Evolutionary conservation across 2,888 invertebrate species (phyloP).

Genomic region (Petrolisthes manimaculis): DNA sequence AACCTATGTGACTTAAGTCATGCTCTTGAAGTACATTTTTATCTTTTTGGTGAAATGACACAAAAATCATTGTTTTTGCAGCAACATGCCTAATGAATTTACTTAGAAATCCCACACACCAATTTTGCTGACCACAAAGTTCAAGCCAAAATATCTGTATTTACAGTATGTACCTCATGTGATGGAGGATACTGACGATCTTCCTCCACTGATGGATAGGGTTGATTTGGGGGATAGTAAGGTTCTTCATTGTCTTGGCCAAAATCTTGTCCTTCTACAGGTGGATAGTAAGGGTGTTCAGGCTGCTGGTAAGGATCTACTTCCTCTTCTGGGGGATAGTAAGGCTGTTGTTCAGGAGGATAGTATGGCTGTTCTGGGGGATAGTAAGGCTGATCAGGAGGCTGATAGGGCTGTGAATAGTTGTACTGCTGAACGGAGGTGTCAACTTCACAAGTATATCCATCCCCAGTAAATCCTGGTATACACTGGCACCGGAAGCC

Average conservation of each 20-base stretch:
- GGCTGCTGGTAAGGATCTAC: slow-evolving; percentile 9
- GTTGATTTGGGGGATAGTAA: neutral
- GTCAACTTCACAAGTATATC: slow-evolving; percentile 68
- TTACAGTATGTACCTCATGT: too few species aligned
- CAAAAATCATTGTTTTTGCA: too few species aligned
- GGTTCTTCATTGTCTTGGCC: neutral
- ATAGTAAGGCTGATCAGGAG: slow-evolving; percentile 13
- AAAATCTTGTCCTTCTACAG: neutral
- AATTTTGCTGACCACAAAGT: too few species aligned
- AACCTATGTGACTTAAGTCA: too few species aligned
- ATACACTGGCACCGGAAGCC: slow-evolving; percentile 73
- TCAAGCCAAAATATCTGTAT: too few species aligned
- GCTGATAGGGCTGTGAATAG: slow-evolving; percentile 2
- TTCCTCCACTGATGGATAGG: too few species aligned
- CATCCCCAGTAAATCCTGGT: slow-evolving; percentile 75
- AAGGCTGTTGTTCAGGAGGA: slow-evolving; percentile 17
- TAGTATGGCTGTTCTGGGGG: slow-evolving; percentile 30
- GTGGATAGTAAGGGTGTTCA: neutral
- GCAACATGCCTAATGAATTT: too few species aligned
- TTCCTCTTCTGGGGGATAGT: slow-evolving; percentile 19
- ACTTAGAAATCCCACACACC: too few species aligned
- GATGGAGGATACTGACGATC: too few species aligned
- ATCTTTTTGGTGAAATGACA: too few species aligned
- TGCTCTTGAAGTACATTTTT: too few species aligned
- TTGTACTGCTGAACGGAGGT: neutral